A percentile compares a stretch with the other conserved stretches of the same genome.
Evolutionary conservation across 2,113 vertebrate genomes (phyloP).

Genomic region (Notarius quadriscutis): DNA sequence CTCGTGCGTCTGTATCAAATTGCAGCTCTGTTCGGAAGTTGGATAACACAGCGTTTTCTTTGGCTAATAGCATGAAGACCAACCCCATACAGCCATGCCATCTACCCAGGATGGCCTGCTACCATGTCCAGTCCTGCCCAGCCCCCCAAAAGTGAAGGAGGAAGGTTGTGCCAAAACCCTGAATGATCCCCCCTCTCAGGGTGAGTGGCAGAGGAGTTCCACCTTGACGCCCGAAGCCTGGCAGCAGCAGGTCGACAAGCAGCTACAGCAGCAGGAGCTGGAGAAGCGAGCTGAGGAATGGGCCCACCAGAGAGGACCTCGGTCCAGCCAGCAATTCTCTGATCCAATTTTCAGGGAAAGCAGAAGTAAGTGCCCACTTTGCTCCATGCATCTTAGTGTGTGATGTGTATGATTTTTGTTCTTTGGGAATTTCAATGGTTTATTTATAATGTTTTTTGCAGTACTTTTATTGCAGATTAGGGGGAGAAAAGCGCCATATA

Average conservation of each 20-base stretch:
- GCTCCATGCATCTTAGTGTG: too few species aligned
- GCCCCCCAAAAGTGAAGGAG: conserved; percentile 53
- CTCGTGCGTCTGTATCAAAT: not conserved
- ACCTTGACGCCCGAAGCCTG: conserved; percentile 76
- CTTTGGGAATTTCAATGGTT: not conserved
- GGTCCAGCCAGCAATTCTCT: conserved; percentile 48
- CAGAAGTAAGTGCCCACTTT: conserved; percentile 66
- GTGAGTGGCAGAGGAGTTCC: conserved; percentile 71
- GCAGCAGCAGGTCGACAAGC: conserved; percentile 77
- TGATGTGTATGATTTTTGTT: not conserved
- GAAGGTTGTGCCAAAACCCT: conserved; percentile 51
- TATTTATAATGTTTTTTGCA: not conserved
- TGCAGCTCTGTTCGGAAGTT: not conserved
- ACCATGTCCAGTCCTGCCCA: conserved; percentile 58
- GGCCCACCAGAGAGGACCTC: conserved; percentile 57
- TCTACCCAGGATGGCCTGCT: conserved; percentile 65
- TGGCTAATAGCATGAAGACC: conserved; percentile 64
- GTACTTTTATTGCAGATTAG: not conserved
- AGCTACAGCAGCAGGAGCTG: conserved; percentile 65
- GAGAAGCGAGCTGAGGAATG: conserved; percentile 67
- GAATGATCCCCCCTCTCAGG: conserved; percentile 52
- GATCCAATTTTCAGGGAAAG: conserved; percentile 74
- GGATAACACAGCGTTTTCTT: not conserved
- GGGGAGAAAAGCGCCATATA: not conserved
- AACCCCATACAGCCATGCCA: conserved; percentile 70